Base-by-base conservation (phyloP, 2,797 vertebrate genomes). In the Mormyrus proboscirostris region DNA sequence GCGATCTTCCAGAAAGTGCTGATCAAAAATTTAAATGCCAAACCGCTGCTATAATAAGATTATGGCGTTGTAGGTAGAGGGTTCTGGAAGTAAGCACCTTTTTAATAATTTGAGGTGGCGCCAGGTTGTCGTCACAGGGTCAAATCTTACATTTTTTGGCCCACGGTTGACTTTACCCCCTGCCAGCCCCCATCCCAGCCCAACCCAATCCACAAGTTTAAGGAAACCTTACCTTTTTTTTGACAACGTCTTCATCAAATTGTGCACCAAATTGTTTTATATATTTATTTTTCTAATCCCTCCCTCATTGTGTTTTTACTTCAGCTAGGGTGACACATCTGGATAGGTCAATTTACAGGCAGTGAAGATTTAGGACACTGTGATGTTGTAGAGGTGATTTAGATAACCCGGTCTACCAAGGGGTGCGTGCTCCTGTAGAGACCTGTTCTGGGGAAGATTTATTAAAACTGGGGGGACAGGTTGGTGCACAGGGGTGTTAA, bases 371-470 rank as follows among this genome's bases (percentile, higher is more conserved):
- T 69, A 69, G 62, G 3, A 33, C 3, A 4, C 10, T 33, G 25
- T 69, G 62, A 69, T 29, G 10, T 69, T 29, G 2, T 38, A 1
- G 41, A 88, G 38, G 51, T 53, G 6, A 14, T 9, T 53, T 33
- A 47, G 57, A 50, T 38, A 25, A 16, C 25, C 14, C 6, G 29
- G 38, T 41, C 53, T 76, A 44, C 65, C 50, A 0, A 76, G 19
- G 19, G 62, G 9, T 65, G 69, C 4, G 3, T n/a, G 85, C 59
- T 65, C 19, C 47, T 22, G 38, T 33, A 53, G 65, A 49, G 14
- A 55, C 19, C 62, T 89, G 50, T 89, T 86, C 29, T 8, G 85
- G 57, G 44, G 50, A 84, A 84, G 47, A 84, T 50, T 84, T 84
- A 84, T 84, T 49, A 50, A 73, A 50, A 55, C 44, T 9, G 79